phyloP scores from a whole-genome alignment of 1,140 invertebrate species.

The Papilio glaucus region DNA sequence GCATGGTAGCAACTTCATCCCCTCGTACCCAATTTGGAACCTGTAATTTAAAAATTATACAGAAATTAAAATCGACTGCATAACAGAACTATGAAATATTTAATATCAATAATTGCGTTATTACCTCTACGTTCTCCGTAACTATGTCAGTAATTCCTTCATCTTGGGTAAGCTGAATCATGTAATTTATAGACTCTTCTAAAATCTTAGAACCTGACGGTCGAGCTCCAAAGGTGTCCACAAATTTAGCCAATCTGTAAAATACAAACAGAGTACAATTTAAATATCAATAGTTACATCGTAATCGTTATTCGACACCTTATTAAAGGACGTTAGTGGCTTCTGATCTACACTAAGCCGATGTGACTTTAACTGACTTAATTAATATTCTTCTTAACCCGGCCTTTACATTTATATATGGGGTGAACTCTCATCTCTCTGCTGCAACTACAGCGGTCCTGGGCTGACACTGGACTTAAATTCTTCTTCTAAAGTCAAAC shows the following conservation, averaged over 20 bases:
- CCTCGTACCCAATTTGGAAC: conserved; percentile 83
- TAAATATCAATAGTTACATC: too few species aligned
- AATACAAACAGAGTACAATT: conserved; percentile 23
- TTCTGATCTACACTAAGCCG: too few species aligned
- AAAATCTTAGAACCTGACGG: conserved; percentile 86
- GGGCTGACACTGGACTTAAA: too few species aligned
- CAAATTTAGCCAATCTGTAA: conserved; percentile 85
- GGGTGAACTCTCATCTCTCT: too few species aligned
- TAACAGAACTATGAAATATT: neutral
- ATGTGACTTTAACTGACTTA: too few species aligned
- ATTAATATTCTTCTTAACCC: too few species aligned
- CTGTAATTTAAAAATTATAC: conserved; percentile 50
- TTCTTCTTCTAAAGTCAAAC: too few species aligned
- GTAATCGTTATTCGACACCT: too few species aligned
- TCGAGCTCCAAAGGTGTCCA: conserved; percentile 89
- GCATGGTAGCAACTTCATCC: conserved; percentile 85
- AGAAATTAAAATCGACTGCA: neutral
- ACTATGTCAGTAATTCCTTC: conserved; percentile 52
- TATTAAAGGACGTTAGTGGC: too few species aligned
- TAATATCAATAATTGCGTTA: neutral
- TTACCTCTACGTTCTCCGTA: conserved; percentile 63
- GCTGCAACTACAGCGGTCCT: too few species aligned
- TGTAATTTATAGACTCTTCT: conserved; percentile 89
- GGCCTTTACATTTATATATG: too few species aligned
- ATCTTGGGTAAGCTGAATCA: conserved; percentile 83